These are phyloP conservation scores for Alligator sinensis DNA, from an alignment of 2,113 vertebrate species.

Conservation along the genomic window DNA sequence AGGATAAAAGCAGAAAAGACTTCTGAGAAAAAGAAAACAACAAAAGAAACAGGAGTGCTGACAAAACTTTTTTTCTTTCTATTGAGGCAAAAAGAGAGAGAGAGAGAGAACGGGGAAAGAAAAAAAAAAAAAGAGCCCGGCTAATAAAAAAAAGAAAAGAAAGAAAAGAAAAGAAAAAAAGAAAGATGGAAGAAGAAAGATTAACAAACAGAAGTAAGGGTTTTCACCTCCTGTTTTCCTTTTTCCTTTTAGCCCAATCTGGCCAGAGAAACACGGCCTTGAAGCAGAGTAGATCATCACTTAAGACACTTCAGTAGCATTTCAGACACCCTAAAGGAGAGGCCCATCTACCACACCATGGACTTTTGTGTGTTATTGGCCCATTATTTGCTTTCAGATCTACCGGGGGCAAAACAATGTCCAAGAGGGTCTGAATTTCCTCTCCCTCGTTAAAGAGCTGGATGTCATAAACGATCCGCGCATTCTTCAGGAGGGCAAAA, in stretches of 20 bases:
- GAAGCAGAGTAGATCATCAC: constrained; percentile 36
- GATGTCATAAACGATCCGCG: constrained; percentile 15
- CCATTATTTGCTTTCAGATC: constrained; percentile 29
- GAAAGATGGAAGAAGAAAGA: constrained; percentile 88
- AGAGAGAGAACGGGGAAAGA: constrained; percentile 40
- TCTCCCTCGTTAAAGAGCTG: background rate
- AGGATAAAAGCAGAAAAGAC: constrained; percentile 97
- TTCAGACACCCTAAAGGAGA: background rate
- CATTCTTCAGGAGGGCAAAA: constrained; percentile 13
- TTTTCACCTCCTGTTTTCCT: constrained; percentile 81
- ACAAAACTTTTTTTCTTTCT: constrained; percentile 95
- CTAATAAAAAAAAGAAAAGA: constrained; percentile 75
- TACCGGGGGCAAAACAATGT: background rate
- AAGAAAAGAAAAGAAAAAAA: constrained; percentile 45
- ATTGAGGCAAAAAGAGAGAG: constrained; percentile 87
- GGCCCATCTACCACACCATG: fast-evolving
- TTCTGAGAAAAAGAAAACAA: constrained; percentile 94
- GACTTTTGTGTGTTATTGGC: constrained; percentile 17
- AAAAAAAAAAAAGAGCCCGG: constrained; percentile 69
- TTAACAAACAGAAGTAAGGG: constrained; percentile 89
- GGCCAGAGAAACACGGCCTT: constrained; percentile 43
- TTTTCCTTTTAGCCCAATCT: constrained; percentile 72
- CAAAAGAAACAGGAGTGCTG: constrained; percentile 95
- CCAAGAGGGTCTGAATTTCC: background rate
- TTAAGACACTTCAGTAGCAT: background rate